Evolutionary conservation across 2,888 invertebrate genomes (phyloP), one percentile per base, ranked within the genome.

Genomic region (Monoplex corrugatus): DNA sequence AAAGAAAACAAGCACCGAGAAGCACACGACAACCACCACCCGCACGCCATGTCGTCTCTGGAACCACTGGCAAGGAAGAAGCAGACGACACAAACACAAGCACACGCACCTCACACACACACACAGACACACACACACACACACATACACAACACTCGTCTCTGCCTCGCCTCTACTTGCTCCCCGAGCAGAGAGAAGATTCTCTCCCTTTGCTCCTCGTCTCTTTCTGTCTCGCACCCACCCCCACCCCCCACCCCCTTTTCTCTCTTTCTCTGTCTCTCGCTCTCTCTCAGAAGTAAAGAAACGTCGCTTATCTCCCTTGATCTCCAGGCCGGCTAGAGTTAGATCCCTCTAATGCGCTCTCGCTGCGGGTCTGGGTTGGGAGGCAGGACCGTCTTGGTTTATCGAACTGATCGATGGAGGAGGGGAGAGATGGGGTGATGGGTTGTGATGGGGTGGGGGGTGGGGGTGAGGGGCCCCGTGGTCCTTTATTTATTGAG

Each of bases 221-320:
- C 72, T 35, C 38, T 19, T 40, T 78, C 78, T 1, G 38, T 78
- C 78, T 38, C 78, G 5, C 16, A 32, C 8, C 72, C 35, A 0
- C 32, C 72, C 16, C 35, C 35, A 13, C 16, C 35, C 23, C 63
- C 3, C 63, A 3, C 13, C 23, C 3, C 63, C 23, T 28, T 63
- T 3, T 23, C 23, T 3, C 28, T 3, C 23, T 23, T 28, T 63
- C 13, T 63, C 28, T 28, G 3, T 3, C 10, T 23, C 23, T 63
- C 23, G 23, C 23, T 23, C 63, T 23, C 23, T 63, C 63, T 23
- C 72, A 35, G 72, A 72, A 72, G 78, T 78, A n/a, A 78, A 78
- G 78, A 78, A 78, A 78, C 32, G 78, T 40, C 78, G 38, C 78
- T 78, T 78, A 78, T 78, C 78, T 78, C 78, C 78, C 78, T 78